These are phyloP conservation scores for Megastigmus dorsalis DNA, from an alignment of 2,888 invertebrate species.

Conservation along the genomic window DNA sequence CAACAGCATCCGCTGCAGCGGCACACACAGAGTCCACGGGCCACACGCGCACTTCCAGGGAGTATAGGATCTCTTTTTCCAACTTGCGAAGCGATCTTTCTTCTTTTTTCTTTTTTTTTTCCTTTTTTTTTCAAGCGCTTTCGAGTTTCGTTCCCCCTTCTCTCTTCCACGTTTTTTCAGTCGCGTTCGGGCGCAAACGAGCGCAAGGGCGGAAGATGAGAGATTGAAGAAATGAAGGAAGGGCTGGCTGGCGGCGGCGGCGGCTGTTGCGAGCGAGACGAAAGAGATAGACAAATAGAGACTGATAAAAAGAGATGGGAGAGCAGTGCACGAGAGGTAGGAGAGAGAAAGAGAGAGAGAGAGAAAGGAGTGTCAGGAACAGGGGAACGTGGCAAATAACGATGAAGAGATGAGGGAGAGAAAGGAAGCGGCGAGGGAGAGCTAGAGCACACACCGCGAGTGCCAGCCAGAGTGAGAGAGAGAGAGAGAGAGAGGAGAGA, in stretches of 20 bases:
- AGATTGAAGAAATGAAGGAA: conserved; percentile 48
- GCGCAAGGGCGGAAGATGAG: conserved; percentile 1
- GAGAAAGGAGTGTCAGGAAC: conserved; percentile 52
- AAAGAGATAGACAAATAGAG: conserved; percentile 53
- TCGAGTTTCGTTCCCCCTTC: no score
- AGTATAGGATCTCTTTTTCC: no score
- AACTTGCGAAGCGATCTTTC: no score
- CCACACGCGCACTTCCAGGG: no score
- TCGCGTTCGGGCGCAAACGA: not conserved
- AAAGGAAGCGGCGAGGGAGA: conserved; percentile 51
- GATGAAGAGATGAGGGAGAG: conserved; percentile 56
- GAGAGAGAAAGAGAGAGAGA: conserved; percentile 52
- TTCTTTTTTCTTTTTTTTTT: no score
- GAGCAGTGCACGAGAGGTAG: conserved; percentile 13
- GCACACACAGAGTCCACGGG: no score
- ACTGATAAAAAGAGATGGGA: conserved; percentile 49
- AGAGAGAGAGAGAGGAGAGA: conserved; percentile 50
- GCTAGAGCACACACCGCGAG: conserved; percentile 62
- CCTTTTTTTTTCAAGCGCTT: not conserved
- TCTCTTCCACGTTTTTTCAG: not conserved
- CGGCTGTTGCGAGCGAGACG: conserved; percentile 37
- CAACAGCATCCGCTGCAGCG: no score
- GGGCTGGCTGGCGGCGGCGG: conserved; percentile 49
- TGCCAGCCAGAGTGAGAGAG: conserved; percentile 60
- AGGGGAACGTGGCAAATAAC: conserved; percentile 66